Percentiles rank a stretch among this genome's conserved stretches.
These are phyloP conservation scores for Nipponia nippon DNA, from an alignment of 2,113 vertebrate genomes.

Conservation along the genomic window DNA sequence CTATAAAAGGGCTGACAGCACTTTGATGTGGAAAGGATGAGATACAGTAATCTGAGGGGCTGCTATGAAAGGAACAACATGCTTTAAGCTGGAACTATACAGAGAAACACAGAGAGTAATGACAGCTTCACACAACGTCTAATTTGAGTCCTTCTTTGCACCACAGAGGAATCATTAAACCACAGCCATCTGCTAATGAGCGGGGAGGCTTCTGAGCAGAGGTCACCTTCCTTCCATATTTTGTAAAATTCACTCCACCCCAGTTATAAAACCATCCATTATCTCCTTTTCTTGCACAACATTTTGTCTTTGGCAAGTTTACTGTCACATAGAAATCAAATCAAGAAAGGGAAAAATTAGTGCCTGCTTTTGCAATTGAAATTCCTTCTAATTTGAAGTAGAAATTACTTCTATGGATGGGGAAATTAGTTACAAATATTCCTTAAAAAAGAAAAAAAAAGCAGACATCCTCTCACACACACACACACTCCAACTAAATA, in stretches of 20 bases:
- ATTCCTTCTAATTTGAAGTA: background rate
- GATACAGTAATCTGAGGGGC: slow-evolving; percentile 16
- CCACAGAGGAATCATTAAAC: background rate
- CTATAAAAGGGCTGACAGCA: background rate
- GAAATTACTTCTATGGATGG: background rate
- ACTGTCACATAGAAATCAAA: background rate
- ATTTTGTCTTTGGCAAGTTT: background rate
- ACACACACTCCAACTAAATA: background rate
- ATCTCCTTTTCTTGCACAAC: background rate
- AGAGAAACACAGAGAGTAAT: background rate
- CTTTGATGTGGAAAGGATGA: slow-evolving; percentile 42
- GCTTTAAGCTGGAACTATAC: background rate
- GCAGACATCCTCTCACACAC: accelerated
- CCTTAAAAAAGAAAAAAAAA: background rate
- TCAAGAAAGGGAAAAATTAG: background rate
- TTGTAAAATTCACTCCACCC: background rate
- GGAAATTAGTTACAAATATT: background rate
- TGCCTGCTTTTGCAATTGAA: background rate
- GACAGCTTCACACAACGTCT: slow-evolving; percentile 1
- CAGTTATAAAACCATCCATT: background rate
- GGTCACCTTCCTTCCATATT: background rate
- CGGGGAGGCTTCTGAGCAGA: background rate
- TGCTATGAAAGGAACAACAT: slow-evolving; percentile 2
- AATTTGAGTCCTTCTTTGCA: slow-evolving; percentile 6
- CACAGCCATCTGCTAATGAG: slow-evolving; percentile 26